Evolutionary conservation across 2,797 vertebrate species (phyloP).

Genomic region (Botia almorhae): DNA sequence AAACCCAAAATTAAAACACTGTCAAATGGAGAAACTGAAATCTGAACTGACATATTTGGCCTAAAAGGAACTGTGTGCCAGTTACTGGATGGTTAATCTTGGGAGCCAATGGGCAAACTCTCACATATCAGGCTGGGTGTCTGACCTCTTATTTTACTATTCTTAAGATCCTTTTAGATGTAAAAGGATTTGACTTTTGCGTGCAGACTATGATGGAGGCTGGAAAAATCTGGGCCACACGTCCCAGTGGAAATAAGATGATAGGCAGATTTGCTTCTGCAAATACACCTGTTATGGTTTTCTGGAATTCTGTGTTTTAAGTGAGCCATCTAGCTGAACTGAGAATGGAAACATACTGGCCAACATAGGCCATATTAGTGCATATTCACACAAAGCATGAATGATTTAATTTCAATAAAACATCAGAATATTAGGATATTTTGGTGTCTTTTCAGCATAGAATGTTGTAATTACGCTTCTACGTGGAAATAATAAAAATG

Average conservation of each 20-base stretch:
- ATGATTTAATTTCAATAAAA: neutral
- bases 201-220: too few relatives aligned
- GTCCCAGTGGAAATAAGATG: too few relatives aligned
- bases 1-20: constrained; percentile 51
- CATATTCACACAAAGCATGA: neutral
- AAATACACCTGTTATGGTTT: constrained; percentile 61
- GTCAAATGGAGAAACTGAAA: constrained; percentile 46
- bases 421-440: neutral
- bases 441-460: neutral
- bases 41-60: too few relatives aligned
- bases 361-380: neutral
- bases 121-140: too few relatives aligned
- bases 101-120: too few relatives aligned
- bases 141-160: too few relatives aligned
- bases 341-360: constrained; percentile 1
- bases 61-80: too few relatives aligned
- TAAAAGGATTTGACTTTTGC: too few relatives aligned
- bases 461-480: neutral
- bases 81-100: too few relatives aligned
- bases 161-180: too few relatives aligned
- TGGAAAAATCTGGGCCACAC: too few relatives aligned
- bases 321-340: constrained; percentile 33
- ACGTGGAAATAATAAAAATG: neutral
- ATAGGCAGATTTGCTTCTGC: constrained; percentile 57
- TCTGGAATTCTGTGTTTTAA: constrained; percentile 47